Base-by-base conservation (phyloP, 2,888 invertebrate genomes). In the Priocnemis perturbator region DNA sequence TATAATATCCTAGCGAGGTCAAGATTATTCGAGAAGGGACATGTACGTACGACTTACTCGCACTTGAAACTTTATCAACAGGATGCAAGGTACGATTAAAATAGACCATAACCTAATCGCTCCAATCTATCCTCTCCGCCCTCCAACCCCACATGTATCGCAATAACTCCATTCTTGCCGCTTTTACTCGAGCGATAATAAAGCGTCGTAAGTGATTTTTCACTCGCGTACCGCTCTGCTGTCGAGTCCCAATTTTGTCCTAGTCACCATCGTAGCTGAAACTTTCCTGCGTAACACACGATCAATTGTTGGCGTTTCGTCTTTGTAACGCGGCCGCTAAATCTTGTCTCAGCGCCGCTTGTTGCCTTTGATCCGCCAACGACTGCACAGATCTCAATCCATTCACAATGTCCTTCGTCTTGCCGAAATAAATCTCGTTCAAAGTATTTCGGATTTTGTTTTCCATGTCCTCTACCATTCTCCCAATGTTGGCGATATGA, bases 391-490 rank as follows among this genome's bases (percentile, higher is more conserved):
- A 93, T 62, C 97, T 92, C 81, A 99, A 91, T 14, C 98, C 97
- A 88, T 98, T 98, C 69, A 99, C 98, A 86, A 99, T 98, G 90
- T 98, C 98, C 90, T 96, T 97, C 62, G 99, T 99, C 91, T 99
- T 99, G 88, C 98, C 98, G 91, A 99, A 99, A 90, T 99, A 99
- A 83, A 99, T 99, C 90, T 98, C 98, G 88, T 99, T 99, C 83
- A 99, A 92, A 4, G 98, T 98, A 89, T 97, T 97, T 81, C 99
- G 93, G 87, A 99, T 99, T 92, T 99, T 99, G 89, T 99, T 99
- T 89, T 99, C 99, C 97, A 99, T 99, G 85, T 99, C 99, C 90
- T 99, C 99, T 0, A 99, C 98, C 96, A 99, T 96, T 84, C 95
- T 94, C 21, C 99, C 99, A 85, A 99, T 99, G 90, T 99, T 99